These are phyloP conservation scores for Calameuta pallipes DNA, from an alignment of 2,888 invertebrate genomes.

Conservation along the genomic window DNA sequence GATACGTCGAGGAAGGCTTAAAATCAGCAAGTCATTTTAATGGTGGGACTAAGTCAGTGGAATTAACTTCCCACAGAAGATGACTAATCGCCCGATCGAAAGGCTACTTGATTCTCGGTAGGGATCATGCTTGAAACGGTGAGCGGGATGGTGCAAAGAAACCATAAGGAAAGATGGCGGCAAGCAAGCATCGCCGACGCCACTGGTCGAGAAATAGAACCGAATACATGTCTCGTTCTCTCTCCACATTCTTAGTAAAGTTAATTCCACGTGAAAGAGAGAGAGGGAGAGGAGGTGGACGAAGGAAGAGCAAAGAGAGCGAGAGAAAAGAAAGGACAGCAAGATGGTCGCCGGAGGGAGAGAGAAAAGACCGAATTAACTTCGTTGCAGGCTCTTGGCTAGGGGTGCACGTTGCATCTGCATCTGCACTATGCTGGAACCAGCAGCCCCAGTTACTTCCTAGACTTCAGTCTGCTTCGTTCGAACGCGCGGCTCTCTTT, in stretches of 20 bases:
- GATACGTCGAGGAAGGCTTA: neutral
- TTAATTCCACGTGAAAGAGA: conserved; percentile 28
- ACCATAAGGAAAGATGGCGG: conserved; percentile 9
- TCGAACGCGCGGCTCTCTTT: neutral
- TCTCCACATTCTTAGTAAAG: conserved; percentile 44
- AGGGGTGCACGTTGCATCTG: conserved; percentile 39
- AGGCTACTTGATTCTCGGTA: neutral
- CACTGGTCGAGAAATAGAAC: conserved; percentile 54
- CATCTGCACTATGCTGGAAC: conserved; percentile 27
- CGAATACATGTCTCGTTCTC: conserved; percentile 34
- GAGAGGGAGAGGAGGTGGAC: conserved; percentile 25
- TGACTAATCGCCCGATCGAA: neutral
- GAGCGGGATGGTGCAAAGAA: conserved; percentile 17
- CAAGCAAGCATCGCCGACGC: conserved; percentile 31
- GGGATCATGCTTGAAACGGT: neutral
- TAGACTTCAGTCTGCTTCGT: neutral
- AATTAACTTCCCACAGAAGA: neutral
- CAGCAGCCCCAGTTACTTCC: neutral
- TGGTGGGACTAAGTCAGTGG: conserved; percentile 12
- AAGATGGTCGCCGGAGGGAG: conserved; percentile 12
- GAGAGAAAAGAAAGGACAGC: conserved; percentile 25
- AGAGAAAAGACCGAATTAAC: conserved; percentile 49
- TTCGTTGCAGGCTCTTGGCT: conserved; percentile 29
- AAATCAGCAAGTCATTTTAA: conserved; percentile 22
- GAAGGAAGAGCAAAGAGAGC: conserved; percentile 15